phyloP scores from a whole-genome alignment of 1,140 invertebrate genomes.

The Ruditapes philippinarum region DNA sequence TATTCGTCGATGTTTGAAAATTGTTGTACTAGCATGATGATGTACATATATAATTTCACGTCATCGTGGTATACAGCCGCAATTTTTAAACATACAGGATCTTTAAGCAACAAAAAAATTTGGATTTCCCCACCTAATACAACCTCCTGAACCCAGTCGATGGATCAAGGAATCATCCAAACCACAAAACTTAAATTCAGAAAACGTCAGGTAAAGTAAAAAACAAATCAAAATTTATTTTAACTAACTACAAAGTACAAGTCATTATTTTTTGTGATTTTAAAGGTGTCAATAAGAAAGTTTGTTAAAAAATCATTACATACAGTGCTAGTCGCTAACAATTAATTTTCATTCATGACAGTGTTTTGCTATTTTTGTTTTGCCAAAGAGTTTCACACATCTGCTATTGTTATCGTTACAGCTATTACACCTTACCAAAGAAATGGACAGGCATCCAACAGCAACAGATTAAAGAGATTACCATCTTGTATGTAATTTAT shows the following conservation, averaged over 20 bases:
- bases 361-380: background rate
- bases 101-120: slow-evolving; percentile 82
- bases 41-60: no score
- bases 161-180: no score
- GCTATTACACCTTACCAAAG: background rate
- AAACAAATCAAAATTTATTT: background rate
- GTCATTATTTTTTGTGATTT: background rate
- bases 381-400: background rate
- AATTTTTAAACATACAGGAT: slow-evolving; percentile 63
- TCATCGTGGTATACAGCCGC: slow-evolving; percentile 70
- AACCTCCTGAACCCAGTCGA: slow-evolving; percentile 23
- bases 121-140: slow-evolving; percentile 84
- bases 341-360: no score
- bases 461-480: slow-evolving; percentile 48
- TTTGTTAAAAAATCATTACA: background rate
- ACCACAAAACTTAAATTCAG: no score
- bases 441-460: slow-evolving; percentile 51
- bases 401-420: slow-evolving; percentile 3
- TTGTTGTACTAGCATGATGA: no score
- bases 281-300: background rate
- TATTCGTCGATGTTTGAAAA: no score
- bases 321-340: background rate
- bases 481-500: slow-evolving; percentile 47
- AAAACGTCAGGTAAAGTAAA: slow-evolving; percentile 26
- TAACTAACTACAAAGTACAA: background rate